These are phyloP conservation scores for Caenorhabditis sp. DNA, from an alignment of 2,888 invertebrate species.

Conservation along the genomic window DNA sequence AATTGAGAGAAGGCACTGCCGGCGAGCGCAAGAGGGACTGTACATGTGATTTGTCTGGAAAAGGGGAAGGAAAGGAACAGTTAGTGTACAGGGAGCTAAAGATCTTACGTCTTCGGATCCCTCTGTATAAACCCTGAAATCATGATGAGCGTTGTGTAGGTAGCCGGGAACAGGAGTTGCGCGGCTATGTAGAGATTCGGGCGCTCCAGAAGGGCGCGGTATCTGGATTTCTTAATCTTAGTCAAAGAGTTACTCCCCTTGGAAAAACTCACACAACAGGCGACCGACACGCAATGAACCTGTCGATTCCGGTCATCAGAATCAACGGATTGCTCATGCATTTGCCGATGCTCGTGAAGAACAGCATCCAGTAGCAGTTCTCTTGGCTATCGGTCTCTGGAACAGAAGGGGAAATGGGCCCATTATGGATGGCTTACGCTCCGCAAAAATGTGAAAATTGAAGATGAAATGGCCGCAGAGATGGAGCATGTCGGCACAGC, in stretches of 20 bases:
- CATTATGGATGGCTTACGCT: constrained; percentile 25
- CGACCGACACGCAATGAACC: constrained; percentile 51
- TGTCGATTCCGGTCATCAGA: constrained; percentile 52
- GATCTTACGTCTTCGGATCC: constrained; percentile 29
- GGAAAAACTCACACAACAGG: constrained; percentile 55
- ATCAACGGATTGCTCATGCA: constrained; percentile 52
- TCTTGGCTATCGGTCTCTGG: constrained; percentile 49
- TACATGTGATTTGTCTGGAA: constrained; percentile 43
- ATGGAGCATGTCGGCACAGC: constrained; percentile 50
- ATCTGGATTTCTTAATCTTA: constrained; percentile 25
- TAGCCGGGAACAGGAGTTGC: constrained; percentile 29
- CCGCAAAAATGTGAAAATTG: constrained; percentile 43
- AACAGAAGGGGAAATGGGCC: background rate
- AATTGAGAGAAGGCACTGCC: constrained; percentile 38
- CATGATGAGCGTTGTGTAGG: constrained; percentile 40
- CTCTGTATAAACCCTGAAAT: constrained; percentile 43
- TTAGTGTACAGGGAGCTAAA: background rate
- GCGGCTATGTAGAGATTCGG: constrained; percentile 30
- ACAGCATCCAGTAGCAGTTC: constrained; percentile 53
- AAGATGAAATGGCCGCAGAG: constrained; percentile 53
- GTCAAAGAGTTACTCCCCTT: too few species aligned
- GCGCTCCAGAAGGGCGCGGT: constrained; percentile 40
- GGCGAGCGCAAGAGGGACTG: constrained; percentile 42
- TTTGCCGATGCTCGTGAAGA: constrained; percentile 52
- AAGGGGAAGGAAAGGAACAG: too few species aligned